Conservation (phyloP, 2,113 vertebrate genomes). For the Pygoscelis antarcticus region DNA sequence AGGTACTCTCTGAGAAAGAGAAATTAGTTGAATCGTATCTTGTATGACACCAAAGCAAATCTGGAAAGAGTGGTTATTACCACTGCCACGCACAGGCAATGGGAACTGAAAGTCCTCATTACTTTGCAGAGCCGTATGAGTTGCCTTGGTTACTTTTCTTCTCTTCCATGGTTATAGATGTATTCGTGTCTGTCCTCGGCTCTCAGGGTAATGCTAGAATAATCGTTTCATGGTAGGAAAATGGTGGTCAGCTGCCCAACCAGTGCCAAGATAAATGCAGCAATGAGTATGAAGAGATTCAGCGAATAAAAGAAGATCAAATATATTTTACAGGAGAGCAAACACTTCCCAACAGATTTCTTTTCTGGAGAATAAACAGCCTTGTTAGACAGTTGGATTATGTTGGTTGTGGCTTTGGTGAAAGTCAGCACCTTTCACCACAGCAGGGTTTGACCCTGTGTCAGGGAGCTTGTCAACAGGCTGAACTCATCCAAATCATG, state of each 20-base stretch:
- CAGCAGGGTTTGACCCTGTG: background rate
- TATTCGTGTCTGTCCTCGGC: background rate
- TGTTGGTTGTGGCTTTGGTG: background rate
- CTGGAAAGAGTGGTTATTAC: background rate
- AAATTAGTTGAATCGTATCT: background rate
- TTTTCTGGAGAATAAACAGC: background rate
- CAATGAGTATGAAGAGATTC: background rate
- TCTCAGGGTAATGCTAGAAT: background rate
- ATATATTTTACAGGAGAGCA: background rate
- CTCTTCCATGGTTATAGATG: background rate
- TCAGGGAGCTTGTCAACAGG: background rate
- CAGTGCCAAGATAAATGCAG: background rate
- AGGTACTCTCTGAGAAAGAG: background rate
- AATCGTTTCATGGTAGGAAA: background rate
- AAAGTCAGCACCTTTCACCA: background rate
- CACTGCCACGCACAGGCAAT: background rate
- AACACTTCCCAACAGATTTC: background rate
- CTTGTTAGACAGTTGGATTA: background rate
- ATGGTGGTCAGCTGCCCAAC: background rate
- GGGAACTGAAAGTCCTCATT: background rate
- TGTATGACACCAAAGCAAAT: background rate
- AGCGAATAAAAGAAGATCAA: background rate
- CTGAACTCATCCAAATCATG: background rate
- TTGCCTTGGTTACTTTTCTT: background rate
- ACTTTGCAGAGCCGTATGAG: background rate